Base-by-base conservation (phyloP, 2,888 invertebrate species). In the Uropetala carovei region DNA sequence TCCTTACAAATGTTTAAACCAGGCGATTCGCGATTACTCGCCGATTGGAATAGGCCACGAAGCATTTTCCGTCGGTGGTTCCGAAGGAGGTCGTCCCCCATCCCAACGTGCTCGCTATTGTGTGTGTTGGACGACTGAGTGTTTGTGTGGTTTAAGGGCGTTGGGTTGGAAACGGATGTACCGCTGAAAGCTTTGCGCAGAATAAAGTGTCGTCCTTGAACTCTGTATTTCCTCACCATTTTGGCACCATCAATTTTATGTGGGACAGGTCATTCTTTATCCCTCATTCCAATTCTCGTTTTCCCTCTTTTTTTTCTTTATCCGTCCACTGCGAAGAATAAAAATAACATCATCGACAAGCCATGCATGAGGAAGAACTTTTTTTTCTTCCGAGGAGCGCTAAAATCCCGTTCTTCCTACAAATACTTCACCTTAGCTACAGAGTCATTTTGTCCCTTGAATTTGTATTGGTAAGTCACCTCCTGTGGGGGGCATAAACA, bases 191-290 rank as follows among this genome's bases (percentile, higher is more conserved):
- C 75, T 22, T 27, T 75, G 22, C 7, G 27, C 75, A 5, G 75
- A 75, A 75, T 75, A 75, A 27, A 75, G 75, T 75, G 75, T 11
- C 75, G 75, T 75, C 75, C 75, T 75, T 75, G 75, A 75, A 75
- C 75, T 75, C 43, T 43, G 43, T 43, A 43, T 43, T 43, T 43
- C 75, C 64, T 14, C 64, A n/a, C 64, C 75, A n/a, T n/a, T 75
- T 75, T 75, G 27, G 22, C n/a, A 10, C n/a, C 22, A 75, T 11
- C 75, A 18, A 27, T 75, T 75, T 75, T 10, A 27, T 18, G 64
- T n/a, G 68, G 68, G n/a, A 18, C 68, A 68, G n/a, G 1, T n/a
- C 75, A 27, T 75, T 75, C 75, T 75, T 75, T 75, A 75, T 75
- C 10, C 75, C 5, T 27, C 75, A 22, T n/a, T 64, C 64, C 64